Base-by-base conservation (phyloP, 1,140 invertebrate genomes). In the honey bee (Apis mellifera) region DNA sequence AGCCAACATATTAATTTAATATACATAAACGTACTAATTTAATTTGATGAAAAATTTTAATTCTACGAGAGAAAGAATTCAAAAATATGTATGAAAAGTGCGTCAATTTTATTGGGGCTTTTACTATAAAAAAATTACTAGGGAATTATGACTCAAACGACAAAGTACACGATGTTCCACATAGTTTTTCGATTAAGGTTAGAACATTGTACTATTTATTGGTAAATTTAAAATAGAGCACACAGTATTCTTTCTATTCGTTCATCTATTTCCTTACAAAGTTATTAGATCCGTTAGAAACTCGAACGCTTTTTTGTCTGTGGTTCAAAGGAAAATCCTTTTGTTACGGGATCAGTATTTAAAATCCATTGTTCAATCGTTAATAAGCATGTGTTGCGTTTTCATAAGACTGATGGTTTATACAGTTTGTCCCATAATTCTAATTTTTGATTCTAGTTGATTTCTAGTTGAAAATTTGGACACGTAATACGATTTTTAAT, bases 381-480 rank as follows among this genome's bases (percentile, higher is more conserved):
- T 76, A 76, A 68, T 48, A 76, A 17, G 15, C 42, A 48, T 75
- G 62, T 59, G 32, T 82, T 76, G 72, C 54, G 64, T 76, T 82
- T 26, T 23, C 68, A 82, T 82, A 82, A 82, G 79, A 82, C 79
- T 82, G 79, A 82, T 55, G 54, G 73, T 82, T 76, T 76, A n/a
- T 60, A 76, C 72, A 60, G 69, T 80, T 80, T 72, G 19, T 65
- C 70, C 69, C 48, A 21, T 60, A 42, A 60, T 42, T 52, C 8
- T 65, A 50, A 19, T 42, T 42, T n/a, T 42, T 42, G 32, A 42
- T 42, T 42, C 32, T 42, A 66, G 19, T 42, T 32, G 42, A 65
- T 70, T 79, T 62, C 42, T 62, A 71, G 48, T 21, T 59, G 60
- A 73, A 54, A 32, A 65, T 52, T 64, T 26, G 55, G 42, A 54